Evolutionary conservation across 2,888 invertebrate species (phyloP).

Genomic region (Eucera pruinosa): DNA sequence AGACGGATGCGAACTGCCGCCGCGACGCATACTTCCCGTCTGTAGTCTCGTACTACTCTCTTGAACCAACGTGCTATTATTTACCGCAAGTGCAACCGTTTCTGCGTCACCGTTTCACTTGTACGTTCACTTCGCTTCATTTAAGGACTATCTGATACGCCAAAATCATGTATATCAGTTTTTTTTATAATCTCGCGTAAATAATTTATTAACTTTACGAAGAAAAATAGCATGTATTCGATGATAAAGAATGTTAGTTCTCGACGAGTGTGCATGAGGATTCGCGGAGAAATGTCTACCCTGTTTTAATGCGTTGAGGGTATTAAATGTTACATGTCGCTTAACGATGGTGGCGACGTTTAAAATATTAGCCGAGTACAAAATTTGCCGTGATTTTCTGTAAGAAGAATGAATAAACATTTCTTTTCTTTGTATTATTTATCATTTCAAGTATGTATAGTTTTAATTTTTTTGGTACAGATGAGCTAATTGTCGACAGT

Average conservation of each 20-base stretch:
- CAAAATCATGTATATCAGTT: neutral
- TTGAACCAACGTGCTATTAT: constrained; percentile 22
- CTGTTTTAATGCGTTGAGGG: no score
- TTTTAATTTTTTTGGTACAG: no score
- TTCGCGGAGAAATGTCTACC: no score
- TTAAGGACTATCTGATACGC: neutral
- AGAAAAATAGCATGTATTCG: neutral
- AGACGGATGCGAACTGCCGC: constrained; percentile 38
- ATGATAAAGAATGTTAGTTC: neutral
- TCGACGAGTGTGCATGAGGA: neutral
- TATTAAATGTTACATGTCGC: no score
- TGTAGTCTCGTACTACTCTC: constrained; percentile 21
- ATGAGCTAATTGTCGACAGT: no score
- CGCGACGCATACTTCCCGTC: constrained; percentile 43
- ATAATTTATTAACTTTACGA: neutral
- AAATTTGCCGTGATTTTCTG: no score
- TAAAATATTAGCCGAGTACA: no score
- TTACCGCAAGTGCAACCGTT: constrained; percentile 27
- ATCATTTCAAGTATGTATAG: no score
- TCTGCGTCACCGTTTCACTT: constrained; percentile 14
- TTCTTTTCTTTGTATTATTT: no score
- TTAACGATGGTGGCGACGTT: no score
- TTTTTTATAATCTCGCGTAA: neutral
- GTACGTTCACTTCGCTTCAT: neutral
- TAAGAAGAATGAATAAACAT: no score